phyloP scores from a whole-genome alignment of 2,888 invertebrate genomes.

The Meiosimyza platycephala region DNA sequence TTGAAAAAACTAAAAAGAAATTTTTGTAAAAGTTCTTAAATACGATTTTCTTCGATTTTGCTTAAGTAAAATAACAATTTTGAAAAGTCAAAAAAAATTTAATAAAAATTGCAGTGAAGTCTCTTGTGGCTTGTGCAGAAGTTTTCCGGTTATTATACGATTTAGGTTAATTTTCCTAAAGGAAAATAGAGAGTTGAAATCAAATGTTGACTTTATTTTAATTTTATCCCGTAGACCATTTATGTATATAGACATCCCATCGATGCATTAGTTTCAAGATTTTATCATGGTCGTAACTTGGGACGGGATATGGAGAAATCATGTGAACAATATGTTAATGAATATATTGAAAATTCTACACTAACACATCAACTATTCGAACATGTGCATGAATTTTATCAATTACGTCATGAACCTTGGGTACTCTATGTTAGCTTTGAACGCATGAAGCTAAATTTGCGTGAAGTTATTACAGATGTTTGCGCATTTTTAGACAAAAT shows the following conservation, averaged over 20 bases:
- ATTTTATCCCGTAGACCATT: conserved; percentile 69
- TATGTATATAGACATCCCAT: conserved; percentile 87
- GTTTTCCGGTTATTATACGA: no score
- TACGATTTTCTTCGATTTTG: no score
- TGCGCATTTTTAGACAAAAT: conserved; percentile 45
- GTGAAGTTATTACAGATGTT: conserved; percentile 43
- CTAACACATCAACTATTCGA: conserved; percentile 29
- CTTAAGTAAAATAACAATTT: no score
- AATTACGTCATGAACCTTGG: conserved; percentile 46
- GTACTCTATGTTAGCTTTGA: conserved; percentile 48
- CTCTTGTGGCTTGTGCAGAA: no score
- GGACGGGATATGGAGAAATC: conserved; percentile 46
- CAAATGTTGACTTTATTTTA: no score
- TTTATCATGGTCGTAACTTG: conserved; percentile 68
- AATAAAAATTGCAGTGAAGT: no score
- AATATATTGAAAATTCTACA: conserved; percentile 28
- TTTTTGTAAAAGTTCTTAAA: no score
- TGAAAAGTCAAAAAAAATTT: no score
- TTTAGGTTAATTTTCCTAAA: no score
- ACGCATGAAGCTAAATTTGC: conserved; percentile 48
- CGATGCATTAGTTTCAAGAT: conserved; percentile 83
- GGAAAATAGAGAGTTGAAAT: no score
- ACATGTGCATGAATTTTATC: conserved; percentile 47
- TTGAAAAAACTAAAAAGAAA: background rate
- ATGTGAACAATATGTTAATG: conserved; percentile 45